Conservation (phyloP, 2,888 invertebrate species). For the Melolontha melolontha region DNA sequence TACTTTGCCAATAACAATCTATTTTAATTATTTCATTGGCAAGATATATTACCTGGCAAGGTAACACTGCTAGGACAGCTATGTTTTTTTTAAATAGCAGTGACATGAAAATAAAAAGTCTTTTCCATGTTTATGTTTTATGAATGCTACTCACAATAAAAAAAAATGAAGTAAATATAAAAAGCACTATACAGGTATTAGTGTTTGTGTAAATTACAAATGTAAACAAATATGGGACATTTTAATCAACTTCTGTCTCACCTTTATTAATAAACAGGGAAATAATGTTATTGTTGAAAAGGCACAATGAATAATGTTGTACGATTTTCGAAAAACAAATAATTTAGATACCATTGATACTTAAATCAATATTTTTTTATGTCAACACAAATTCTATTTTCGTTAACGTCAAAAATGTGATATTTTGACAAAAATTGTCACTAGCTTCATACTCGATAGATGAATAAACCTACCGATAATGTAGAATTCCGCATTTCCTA, state of each 20-base stretch:
- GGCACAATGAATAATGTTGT: constrained; percentile 59
- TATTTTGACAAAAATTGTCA: constrained; percentile 45
- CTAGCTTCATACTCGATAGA: constrained; percentile 25
- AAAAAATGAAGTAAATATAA: constrained; percentile 23
- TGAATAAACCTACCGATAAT: constrained; percentile 16
- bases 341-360: constrained; percentile 64
- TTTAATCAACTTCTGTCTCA: constrained; percentile 55
- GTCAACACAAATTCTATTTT: constrained; percentile 47
- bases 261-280: constrained; percentile 62
- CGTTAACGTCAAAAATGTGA: constrained; percentile 44
- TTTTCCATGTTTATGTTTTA: constrained; percentile 32
- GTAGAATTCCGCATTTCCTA: constrained; percentile 2
- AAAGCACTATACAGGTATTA: constrained; percentile 23
- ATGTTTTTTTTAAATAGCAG: constrained; percentile 39
- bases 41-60: constrained; percentile 41
- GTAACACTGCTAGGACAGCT: constrained; percentile 35
- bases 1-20: constrained; percentile 28
- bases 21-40: constrained; percentile 41
- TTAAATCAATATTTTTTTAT: constrained; percentile 47
- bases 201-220: constrained; percentile 42
- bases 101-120: constrained; percentile 35
- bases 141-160: constrained; percentile 19
- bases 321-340: constrained; percentile 59
- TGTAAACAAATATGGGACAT: constrained; percentile 45
- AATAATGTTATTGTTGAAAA: constrained; percentile 56